These are phyloP conservation scores for Stramonita haemastoma DNA, from an alignment of 2,888 invertebrate species.

Conservation along the genomic window DNA sequence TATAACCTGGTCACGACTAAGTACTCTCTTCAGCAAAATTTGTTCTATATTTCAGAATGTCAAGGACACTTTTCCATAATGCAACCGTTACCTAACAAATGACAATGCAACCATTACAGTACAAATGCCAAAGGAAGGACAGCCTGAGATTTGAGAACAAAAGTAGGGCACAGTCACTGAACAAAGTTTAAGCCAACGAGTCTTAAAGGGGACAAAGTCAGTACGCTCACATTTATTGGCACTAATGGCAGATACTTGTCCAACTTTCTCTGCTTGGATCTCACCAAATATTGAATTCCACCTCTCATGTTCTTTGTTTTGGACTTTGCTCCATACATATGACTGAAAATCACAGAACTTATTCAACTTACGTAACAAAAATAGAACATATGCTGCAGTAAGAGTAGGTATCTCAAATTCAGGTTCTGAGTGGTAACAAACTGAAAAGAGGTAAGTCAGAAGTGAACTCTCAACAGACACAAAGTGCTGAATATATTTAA, in stretches of 20 bases:
- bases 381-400: no score
- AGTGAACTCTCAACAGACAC: no score
- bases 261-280: background rate
- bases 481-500: no score
- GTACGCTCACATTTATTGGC: background rate
- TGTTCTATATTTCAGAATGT: no score
- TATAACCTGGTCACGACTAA: no score
- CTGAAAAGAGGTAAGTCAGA: no score
- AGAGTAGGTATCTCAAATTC: no score
- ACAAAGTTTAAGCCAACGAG: background rate
- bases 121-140: background rate
- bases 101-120: background rate
- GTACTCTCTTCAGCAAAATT: no score
- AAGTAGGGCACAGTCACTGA: background rate
- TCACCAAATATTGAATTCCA: slow-evolving; percentile 10
- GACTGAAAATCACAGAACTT: no score
- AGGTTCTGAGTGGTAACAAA: no score
- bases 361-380: no score
- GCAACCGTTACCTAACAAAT: background rate
- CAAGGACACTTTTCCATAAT: background rate
- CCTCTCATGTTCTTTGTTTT: background rate
- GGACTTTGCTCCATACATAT: background rate
- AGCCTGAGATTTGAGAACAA: background rate
- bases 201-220: background rate
- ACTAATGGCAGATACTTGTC: slow-evolving; percentile 9